Conservation (phyloP, 2,888 invertebrate species). For the Gastrophysa polygoni region DNA sequence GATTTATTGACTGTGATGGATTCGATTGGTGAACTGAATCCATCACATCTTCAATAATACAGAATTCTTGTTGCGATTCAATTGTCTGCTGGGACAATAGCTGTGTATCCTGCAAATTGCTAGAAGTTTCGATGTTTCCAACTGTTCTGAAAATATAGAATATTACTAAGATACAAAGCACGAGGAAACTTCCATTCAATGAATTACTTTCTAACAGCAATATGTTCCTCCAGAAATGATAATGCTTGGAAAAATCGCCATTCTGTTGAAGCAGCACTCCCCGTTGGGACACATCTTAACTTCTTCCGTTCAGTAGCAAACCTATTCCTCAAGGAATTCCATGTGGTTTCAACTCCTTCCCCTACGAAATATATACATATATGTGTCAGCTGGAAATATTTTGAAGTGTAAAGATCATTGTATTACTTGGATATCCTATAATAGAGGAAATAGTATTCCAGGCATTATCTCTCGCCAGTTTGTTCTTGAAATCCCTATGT, state of each 20-base stretch:
- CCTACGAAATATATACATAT: background rate
- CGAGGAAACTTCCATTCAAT: too few relatives aligned
- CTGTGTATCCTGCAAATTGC: background rate
- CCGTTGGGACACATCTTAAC: background rate
- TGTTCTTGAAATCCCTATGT: background rate
- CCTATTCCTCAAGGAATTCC: background rate
- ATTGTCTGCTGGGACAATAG: too few relatives aligned
- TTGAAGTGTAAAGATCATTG: background rate
- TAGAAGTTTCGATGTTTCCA: background rate
- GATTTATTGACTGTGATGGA: too few relatives aligned
- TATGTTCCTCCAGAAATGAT: slow-evolving; percentile 3
- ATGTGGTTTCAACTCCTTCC: background rate
- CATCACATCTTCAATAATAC: background rate
- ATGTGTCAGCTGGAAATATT: background rate
- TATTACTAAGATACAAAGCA: background rate
- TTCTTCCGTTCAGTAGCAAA: background rate
- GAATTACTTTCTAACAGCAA: background rate
- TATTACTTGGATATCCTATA: background rate
- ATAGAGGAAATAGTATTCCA: background rate
- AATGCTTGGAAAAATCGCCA: background rate
- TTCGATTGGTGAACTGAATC: background rate
- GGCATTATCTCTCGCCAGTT: background rate
- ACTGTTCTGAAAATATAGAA: background rate
- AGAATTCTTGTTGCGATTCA: too few relatives aligned
- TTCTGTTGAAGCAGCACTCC: background rate